phyloP scores from a whole-genome alignment of 2,113 vertebrate genomes.

The Tiliqua scincoides region DNA sequence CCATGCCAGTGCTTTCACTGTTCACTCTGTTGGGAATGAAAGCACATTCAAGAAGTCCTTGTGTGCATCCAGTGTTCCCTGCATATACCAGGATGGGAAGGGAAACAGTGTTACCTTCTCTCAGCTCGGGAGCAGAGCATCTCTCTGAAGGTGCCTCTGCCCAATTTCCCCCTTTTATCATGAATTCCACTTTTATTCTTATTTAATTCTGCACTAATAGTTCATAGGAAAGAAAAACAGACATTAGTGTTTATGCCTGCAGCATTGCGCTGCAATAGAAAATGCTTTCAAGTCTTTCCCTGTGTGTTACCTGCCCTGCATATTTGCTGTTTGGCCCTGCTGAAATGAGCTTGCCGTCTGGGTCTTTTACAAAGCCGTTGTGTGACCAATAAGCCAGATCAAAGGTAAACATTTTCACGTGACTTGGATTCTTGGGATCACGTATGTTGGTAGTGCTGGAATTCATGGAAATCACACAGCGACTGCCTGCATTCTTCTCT shows the following conservation, averaged over 20 bases:
- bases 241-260: background rate
- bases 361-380: constrained; percentile 74
- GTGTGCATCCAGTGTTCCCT: background rate
- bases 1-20: no score
- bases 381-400: constrained; percentile 83
- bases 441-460: constrained; percentile 76
- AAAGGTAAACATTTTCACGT: constrained; percentile 78
- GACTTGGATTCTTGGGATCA: constrained; percentile 75
- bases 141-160: background rate
- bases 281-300: constrained; percentile 3
- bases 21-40: background rate
- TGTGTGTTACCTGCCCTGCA: constrained; percentile 80
- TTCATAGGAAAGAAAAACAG: background rate
- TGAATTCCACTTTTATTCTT: background rate
- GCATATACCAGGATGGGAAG: background rate
- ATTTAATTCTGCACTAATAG: background rate
- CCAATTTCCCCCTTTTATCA: background rate
- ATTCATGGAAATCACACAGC: constrained; percentile 80
- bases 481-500: constrained; percentile 82
- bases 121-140: background rate
- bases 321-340: constrained; percentile 77
- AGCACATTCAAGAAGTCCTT: background rate
- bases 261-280: background rate
- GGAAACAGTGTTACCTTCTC: background rate
- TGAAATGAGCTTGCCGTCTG: constrained; percentile 71